These are phyloP conservation scores for Pheosia gnoma DNA, from an alignment of 2,888 invertebrate species.

Conservation along the genomic window DNA sequence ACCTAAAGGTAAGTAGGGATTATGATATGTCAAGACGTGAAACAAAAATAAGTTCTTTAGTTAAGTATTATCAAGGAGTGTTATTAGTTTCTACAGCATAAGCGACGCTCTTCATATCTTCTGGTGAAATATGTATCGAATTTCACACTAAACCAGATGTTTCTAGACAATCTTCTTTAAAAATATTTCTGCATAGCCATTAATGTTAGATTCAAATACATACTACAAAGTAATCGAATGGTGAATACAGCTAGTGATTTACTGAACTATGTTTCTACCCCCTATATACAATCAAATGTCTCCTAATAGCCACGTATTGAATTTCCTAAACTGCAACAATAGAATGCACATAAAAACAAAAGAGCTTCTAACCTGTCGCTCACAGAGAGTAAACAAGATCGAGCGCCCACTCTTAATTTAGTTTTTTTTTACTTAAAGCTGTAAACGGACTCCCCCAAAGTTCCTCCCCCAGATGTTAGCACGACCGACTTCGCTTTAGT, in stretches of 20 bases:
- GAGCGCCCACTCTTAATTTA: conserved; percentile 67
- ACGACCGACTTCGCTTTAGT: conserved; percentile 76
- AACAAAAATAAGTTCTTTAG: neutral
- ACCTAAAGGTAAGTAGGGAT: conserved; percentile 74
- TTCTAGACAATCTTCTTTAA: too few species aligned
- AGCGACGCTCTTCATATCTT: too few species aligned
- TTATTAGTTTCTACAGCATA: neutral
- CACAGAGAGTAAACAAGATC: conserved; percentile 73
- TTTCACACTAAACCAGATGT: too few species aligned
- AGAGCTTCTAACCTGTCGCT: conserved; percentile 66
- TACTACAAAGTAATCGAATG: too few species aligned
- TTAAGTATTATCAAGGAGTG: neutral
- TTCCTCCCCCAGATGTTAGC: conserved; percentile 68
- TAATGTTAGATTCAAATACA: too few species aligned
- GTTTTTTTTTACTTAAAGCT: conserved; percentile 54
- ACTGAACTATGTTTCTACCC: too few species aligned
- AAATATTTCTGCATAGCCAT: too few species aligned
- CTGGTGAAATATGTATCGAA: too few species aligned
- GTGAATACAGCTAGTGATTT: too few species aligned
- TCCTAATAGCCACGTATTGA: conserved; percentile 25
- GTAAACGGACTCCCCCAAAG: conserved; percentile 49
- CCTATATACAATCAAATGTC: neutral
- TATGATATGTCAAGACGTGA: neutral
- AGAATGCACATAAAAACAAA: conserved; percentile 47
- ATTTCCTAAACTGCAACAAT: conserved; percentile 26